Conservation (phyloP, 2,888 invertebrate species). For the Nomada fabriciana region DNA sequence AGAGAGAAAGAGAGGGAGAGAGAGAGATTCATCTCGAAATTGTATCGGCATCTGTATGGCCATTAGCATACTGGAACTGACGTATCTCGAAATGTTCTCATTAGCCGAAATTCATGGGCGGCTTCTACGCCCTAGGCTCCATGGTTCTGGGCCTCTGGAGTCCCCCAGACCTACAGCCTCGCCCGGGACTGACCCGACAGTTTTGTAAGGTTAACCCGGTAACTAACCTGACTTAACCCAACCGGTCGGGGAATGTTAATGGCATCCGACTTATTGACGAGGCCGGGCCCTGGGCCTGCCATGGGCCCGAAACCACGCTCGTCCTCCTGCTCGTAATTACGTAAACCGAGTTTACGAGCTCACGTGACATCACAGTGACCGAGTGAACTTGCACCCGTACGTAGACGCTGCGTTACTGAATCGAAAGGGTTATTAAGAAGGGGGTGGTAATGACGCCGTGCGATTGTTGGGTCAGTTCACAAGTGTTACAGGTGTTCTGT, state of each 20-base stretch:
- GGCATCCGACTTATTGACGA: conserved; percentile 72
- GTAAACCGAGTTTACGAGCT: conserved; percentile 64
- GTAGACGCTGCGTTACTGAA: background rate
- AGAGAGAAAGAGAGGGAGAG: conserved; percentile 75
- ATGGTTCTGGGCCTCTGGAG: conserved; percentile 15
- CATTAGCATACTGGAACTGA: conserved; percentile 85
- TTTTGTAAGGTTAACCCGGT: conserved; percentile 73
- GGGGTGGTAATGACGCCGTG: conserved; percentile 5
- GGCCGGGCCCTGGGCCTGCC: conserved; percentile 45
- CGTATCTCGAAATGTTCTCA: conserved; percentile 85
- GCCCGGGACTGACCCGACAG: conserved; percentile 72
- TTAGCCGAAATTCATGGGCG: conserved; percentile 85
- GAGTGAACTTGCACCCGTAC: conserved; percentile 12
- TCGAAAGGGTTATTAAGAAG: conserved; percentile 26
- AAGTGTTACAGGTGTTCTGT: background rate
- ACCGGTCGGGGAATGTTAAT: conserved; percentile 71
- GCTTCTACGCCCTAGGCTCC: conserved; percentile 78
- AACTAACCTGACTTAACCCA: conserved; percentile 73
- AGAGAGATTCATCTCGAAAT: conserved; percentile 84
- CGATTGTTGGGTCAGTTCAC: background rate
- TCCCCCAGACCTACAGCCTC: conserved; percentile 69
- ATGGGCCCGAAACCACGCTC: conserved; percentile 6
- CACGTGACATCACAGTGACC: conserved; percentile 57
- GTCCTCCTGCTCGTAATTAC: conserved; percentile 60
- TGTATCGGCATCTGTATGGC: conserved; percentile 85